A percentile compares a stretch with the other conserved stretches of the same genome.
Evolutionary conservation across 2,888 invertebrate genomes (phyloP).

Genomic region (Nomada flava): DNA sequence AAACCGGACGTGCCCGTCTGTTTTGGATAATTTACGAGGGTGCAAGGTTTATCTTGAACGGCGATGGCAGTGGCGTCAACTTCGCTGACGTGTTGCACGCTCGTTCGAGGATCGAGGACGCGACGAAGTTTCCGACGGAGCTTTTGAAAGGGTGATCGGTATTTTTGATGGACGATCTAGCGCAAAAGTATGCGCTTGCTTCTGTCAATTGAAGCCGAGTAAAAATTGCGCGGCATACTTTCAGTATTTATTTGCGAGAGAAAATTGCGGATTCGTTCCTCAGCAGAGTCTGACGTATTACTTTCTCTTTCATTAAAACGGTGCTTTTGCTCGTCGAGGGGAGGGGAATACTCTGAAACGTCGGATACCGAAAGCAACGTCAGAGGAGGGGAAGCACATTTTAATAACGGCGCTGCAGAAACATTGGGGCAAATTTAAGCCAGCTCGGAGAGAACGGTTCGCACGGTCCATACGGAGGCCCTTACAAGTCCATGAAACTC

Average conservation of each 20-base stretch:
- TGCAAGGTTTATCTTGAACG: neutral
- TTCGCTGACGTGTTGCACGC: neutral
- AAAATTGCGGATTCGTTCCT: neutral
- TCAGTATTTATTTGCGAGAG: neutral
- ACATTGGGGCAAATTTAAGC: constrained; percentile 41
- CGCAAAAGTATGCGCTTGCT: neutral
- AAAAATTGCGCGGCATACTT: neutral
- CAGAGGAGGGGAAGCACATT: constrained; percentile 34
- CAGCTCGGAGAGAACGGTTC: constrained; percentile 29
- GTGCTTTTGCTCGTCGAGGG: neutral
- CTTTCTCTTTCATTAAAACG: constrained; percentile 10
- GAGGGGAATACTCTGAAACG: constrained; percentile 14
- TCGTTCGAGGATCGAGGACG: neutral
- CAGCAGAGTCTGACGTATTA: neutral
- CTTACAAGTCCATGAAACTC: constrained; percentile 52
- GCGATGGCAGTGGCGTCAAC: neutral
- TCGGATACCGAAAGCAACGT: neutral
- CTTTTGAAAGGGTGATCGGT: neutral
- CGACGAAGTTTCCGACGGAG: neutral
- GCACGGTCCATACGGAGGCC: constrained; percentile 36
- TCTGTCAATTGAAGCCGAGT: neutral
- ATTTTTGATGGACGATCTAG: constrained; percentile 2
- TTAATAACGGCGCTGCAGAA: constrained; percentile 55
- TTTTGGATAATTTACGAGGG: constrained; percentile 4
- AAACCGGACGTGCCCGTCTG: neutral